Conservation (phyloP, 1,140 invertebrate genomes). For the Sycobia sp. region DNA sequence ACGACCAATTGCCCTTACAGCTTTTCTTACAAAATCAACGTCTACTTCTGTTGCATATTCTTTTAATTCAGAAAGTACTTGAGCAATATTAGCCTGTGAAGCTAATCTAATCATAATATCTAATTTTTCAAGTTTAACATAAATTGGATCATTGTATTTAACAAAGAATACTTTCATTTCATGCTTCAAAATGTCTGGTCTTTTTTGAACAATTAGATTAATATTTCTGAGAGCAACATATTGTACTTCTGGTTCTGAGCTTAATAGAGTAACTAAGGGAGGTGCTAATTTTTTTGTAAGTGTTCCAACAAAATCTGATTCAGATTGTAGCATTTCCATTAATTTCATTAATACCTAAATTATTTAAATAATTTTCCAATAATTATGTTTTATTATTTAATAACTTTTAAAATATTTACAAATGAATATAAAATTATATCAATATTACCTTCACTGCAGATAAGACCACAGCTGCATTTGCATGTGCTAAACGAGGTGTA, state of each 20-base stretch:
- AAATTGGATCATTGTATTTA: constrained; percentile 99
- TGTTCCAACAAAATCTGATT: constrained; percentile 92
- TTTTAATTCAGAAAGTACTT: constrained; percentile 98
- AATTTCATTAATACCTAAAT: constrained; percentile 88
- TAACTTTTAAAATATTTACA: constrained; percentile 3
- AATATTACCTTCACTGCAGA: constrained; percentile 90
- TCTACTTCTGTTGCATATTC: constrained; percentile 99
- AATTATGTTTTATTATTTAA: too few species aligned
- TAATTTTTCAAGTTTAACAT: constrained; percentile 98
- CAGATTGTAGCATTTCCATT: constrained; percentile 93
- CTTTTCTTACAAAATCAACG: constrained; percentile 99
- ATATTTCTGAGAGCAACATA: constrained; percentile 99
- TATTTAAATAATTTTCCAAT: constrained; percentile 5
- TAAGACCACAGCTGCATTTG: constrained; percentile 99
- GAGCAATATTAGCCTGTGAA: constrained; percentile 96
- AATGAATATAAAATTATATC: background rate
- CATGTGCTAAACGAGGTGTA: constrained; percentile 96
- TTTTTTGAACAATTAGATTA: constrained; percentile 98
- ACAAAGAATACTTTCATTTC: constrained; percentile 99
- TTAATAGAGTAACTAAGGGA: constrained; percentile 96
- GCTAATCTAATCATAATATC: constrained; percentile 99
- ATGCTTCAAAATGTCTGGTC: constrained; percentile 98
- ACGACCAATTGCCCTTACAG: constrained; percentile 95
- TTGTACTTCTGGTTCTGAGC: constrained; percentile 98
- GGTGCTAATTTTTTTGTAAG: constrained; percentile 97